Evolutionary conservation across 2,113 vertebrate genomes (phyloP).

Genomic region (Misgurnus mizolepis): DNA sequence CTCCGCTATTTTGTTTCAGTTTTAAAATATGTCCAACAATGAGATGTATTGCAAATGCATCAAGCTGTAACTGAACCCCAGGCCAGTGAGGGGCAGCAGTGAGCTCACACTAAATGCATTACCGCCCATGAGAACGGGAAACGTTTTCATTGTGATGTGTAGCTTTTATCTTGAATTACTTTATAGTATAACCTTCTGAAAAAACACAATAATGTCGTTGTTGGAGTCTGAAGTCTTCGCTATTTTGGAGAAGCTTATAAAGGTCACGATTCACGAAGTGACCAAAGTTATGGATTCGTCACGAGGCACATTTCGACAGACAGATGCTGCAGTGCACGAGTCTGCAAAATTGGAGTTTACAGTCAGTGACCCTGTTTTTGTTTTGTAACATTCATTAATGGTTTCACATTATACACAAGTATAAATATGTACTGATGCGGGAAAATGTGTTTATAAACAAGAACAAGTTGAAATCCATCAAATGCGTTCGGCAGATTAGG

Average conservation of each 20-base stretch:
- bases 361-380: neutral
- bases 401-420: too few species aligned
- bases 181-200: neutral
- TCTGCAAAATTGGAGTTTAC: neutral
- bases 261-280: conserved; percentile 58
- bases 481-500: neutral
- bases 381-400: neutral
- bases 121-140: neutral
- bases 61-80: neutral
- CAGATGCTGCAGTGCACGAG: neutral
- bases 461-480: too few species aligned
- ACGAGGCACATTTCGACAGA: neutral
- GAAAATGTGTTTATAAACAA: too few species aligned
- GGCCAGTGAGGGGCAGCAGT: conserved; percentile 17
- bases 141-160: neutral
- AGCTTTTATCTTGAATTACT: neutral
- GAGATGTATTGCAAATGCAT: too few species aligned
- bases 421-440: too few species aligned
- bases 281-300: conserved; percentile 55
- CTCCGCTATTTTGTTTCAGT: too few species aligned
- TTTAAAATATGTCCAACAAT: too few species aligned
- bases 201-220: conserved; percentile 55
- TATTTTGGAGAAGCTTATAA: conserved; percentile 65
- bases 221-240: conserved; percentile 57
- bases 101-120: neutral